Conservation (phyloP, 2,113 vertebrate species). For the Dasyprocta punctata region DNA sequence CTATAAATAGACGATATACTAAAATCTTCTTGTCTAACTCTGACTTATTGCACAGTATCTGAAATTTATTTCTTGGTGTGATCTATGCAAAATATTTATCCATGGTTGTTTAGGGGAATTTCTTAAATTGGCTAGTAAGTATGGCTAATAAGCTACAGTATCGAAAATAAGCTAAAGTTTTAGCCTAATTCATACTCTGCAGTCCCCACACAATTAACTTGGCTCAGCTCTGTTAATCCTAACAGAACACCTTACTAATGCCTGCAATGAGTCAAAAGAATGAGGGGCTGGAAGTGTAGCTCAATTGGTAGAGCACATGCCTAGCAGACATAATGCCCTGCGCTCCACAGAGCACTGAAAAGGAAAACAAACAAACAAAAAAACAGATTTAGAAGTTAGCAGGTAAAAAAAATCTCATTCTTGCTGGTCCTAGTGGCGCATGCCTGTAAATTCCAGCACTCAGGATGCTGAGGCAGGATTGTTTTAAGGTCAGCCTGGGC, state of each 20-base stretch:
- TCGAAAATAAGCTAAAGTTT: not conserved
- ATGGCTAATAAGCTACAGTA: not conserved
- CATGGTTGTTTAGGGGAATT: not conserved
- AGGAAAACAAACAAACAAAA: not conserved
- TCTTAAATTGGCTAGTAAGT: not conserved
- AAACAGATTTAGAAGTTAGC: not conserved
- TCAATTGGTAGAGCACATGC: not conserved
- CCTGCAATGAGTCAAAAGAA: not conserved
- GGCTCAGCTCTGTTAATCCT: constrained; percentile 25
- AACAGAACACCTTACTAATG: constrained; percentile 40
- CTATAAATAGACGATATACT: not conserved
- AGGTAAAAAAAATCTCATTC: not conserved
- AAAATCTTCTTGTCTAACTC: not conserved
- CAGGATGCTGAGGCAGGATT: not conserved
- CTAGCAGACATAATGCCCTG: not conserved
- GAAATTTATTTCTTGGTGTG: not conserved
- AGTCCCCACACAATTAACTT: not conserved
- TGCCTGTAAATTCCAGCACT: not conserved
- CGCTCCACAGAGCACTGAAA: not conserved
- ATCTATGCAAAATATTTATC: constrained; percentile 35
- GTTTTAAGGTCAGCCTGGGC: too few relatives aligned
- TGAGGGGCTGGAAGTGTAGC: not conserved
- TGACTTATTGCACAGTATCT: not conserved
- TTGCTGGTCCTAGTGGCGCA: too few relatives aligned
- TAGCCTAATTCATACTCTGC: not conserved